Base-by-base conservation (phyloP, 1,140 invertebrate species). In the Rhopalosiphum padi region DNA sequence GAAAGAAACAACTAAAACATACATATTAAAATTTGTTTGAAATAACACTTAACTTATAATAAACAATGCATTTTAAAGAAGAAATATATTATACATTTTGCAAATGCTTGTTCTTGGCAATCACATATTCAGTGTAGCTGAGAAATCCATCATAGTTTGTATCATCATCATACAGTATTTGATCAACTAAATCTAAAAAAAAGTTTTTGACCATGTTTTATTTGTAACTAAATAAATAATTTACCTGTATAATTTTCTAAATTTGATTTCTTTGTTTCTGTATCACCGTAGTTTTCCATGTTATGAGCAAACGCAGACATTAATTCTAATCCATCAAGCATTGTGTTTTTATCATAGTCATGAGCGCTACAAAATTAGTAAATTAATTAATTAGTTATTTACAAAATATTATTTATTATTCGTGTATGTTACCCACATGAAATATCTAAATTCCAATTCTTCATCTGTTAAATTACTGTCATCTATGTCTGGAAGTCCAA, bases 321-420 rank as follows among this genome's bases (percentile, higher is more conserved):
- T 94, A 98, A 96, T 96, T 98, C 98, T 87, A 98, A 95, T 22
- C 98, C 98, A 95, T 98, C 98, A 90, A 98, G 95, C 95, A 97
- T 97, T 2, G 96, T 97, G 95, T 98, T 98, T 94, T 97, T 97
- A 94, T 98, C 97, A 94, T 97, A 97, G 94, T 98, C 98, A 94
- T 98, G 98, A 23, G 97, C 95, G 94, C 97, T 97, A 94, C 77
- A 94, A 68, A 48, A 55, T 41, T 43, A 55, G 22, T 23, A 53
- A 53, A 51, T n/a, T 51, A 2, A 53, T 35, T n/a, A 51, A 51
- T 51, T 22, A 51, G 35, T 88, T 88, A 8, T 89, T 11, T 37
- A 37, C 35, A 53, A 53, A 37, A 37, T 55, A 3, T 51, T 51
- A 48, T 48, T n/a, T 86, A 88, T 37, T 37, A 37, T 30, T 43